Evolutionary conservation across 2,113 vertebrate species (phyloP).

Genomic region (Archocentrus centrarchus): DNA sequence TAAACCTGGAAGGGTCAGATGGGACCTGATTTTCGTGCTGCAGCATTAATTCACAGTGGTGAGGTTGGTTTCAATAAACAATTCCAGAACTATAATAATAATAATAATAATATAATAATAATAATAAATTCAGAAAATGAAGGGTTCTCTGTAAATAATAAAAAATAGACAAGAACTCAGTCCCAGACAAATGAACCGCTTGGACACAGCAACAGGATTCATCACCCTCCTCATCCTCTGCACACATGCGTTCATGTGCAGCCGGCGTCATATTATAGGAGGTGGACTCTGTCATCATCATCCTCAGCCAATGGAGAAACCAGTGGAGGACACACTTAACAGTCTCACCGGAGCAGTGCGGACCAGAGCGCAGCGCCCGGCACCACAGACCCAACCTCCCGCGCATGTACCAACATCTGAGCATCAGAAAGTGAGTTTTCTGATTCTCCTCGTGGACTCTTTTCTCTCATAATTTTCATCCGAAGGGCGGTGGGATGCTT

Average conservation of each 20-base stretch:
- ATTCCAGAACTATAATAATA: not conserved
- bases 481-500: not conserved
- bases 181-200: not conserved
- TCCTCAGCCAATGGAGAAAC: conserved; percentile 52
- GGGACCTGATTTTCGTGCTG: not conserved
- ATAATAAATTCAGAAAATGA: not conserved
- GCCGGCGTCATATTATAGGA: not conserved
- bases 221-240: not conserved
- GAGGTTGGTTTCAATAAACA: not conserved
- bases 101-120: not conserved
- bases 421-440: not conserved
- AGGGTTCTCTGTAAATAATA: not conserved
- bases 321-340: conserved; percentile 43
- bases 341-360: conserved; percentile 29
- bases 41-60: not conserved
- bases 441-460: not conserved
- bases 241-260: not conserved
- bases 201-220: not conserved
- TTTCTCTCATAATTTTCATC: not conserved
- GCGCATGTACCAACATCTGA: not conserved
- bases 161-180: not conserved
- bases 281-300: conserved; percentile 27
- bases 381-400: not conserved
- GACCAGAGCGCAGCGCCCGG: conserved; percentile 23
- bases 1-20: not conserved